Conservation (phyloP, 2,797 vertebrate genomes). For the Masticophis lateralis region DNA sequence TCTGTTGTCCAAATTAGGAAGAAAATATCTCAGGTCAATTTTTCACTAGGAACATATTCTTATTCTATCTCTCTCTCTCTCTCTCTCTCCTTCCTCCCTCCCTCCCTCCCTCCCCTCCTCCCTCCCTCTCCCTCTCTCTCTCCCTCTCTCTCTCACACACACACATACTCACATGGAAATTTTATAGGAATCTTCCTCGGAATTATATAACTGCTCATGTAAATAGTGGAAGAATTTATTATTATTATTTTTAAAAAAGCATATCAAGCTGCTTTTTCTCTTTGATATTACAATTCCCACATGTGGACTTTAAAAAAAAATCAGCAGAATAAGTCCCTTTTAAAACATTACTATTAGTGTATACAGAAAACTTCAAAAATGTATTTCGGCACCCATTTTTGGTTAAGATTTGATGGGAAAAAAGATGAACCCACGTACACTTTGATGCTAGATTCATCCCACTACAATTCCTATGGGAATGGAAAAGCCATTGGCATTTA, state of each 20-base stretch:
- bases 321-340: background rate
- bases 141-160: no score
- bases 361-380: background rate
- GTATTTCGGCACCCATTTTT: background rate
- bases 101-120: no score
- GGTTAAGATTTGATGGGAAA: background rate
- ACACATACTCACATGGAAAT: background rate
- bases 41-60: background rate
- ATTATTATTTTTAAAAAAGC: background rate
- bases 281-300: background rate
- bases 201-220: background rate
- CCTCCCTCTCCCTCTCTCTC: no score
- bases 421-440: background rate
- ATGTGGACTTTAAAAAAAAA: background rate
- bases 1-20: background rate
- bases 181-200: background rate
- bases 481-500: background rate
- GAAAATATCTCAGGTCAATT: background rate
- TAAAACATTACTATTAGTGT: background rate
- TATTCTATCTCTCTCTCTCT: no score
- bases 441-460: background rate
- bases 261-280: background rate
- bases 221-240: background rate
- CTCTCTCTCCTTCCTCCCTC: background rate
- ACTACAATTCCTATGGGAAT: background rate